Percentiles rank a stretch among this genome's conserved stretches.
These are phyloP conservation scores for Oryzaephilus surinamensis DNA, from an alignment of 1,140 invertebrate species.

Conservation along the genomic window DNA sequence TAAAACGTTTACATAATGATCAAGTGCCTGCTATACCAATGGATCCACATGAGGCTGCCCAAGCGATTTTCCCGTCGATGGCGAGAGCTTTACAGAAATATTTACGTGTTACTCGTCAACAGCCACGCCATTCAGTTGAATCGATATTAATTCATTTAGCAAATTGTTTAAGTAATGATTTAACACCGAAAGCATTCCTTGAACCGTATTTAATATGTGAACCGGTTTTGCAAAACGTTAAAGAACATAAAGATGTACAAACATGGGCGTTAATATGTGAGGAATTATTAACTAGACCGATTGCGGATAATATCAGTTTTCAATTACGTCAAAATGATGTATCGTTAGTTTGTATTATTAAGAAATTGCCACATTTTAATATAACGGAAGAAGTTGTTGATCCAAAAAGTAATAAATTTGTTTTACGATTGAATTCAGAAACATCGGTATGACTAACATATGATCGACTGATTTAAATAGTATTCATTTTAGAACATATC, in stretches of 20 bases:
- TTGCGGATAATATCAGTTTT: slow-evolving; percentile 74
- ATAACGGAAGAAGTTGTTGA: slow-evolving; percentile 92
- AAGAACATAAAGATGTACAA: slow-evolving; percentile 63
- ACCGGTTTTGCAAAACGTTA: slow-evolving; percentile 70
- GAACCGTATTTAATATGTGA: slow-evolving; percentile 74
- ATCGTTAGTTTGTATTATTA: slow-evolving; percentile 77
- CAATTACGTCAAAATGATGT: slow-evolving; percentile 89
- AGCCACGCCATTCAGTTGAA: slow-evolving; percentile 89
- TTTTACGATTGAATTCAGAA: slow-evolving; percentile 87
- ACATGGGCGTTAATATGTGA: slow-evolving; percentile 92
- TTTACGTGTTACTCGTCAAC: slow-evolving; percentile 86
- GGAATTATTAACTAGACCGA: slow-evolving; percentile 71
- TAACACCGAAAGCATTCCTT: slow-evolving; percentile 86
- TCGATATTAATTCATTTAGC: slow-evolving; percentile 79
- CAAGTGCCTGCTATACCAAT: slow-evolving; percentile 57
- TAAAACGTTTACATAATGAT: slow-evolving; percentile 68
- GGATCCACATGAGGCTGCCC: slow-evolving; percentile 90
- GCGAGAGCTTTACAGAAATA: slow-evolving; percentile 93
- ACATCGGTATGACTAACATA: slow-evolving; percentile 77
- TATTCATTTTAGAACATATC: too few relatives aligned
- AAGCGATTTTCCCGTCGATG: slow-evolving; percentile 94
- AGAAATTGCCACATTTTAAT: slow-evolving; percentile 82
- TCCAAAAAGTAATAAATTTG: slow-evolving; percentile 92
- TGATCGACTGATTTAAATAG: slow-evolving; percentile 33
- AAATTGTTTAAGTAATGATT: slow-evolving; percentile 81